Evolutionary conservation across 2,113 vertebrate species (phyloP).

Genomic region (Tupaia chinensis): DNA sequence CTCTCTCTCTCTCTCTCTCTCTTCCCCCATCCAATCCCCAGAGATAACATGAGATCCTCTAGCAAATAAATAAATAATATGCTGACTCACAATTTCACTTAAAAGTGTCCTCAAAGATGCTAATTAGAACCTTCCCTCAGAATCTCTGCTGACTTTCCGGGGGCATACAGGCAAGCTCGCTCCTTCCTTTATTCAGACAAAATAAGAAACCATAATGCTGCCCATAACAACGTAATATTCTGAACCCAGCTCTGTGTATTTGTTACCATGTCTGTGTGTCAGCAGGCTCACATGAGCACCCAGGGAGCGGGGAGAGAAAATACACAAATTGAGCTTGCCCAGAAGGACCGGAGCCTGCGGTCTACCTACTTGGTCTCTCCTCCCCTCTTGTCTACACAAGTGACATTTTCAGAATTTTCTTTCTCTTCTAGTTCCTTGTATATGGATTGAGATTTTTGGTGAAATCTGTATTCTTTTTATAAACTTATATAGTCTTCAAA

Average conservation of each 20-base stretch:
- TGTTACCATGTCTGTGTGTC: neutral
- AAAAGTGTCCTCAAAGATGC: neutral
- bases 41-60: too few relatives aligned
- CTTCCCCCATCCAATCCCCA: too few relatives aligned
- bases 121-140: neutral
- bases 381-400: neutral
- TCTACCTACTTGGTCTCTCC: too few relatives aligned
- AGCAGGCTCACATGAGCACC: neutral
- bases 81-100: neutral
- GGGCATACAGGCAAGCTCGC: neutral
- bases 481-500: neutral
- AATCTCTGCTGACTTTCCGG: neutral
- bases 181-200: neutral
- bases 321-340: neutral
- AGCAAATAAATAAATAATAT: neutral
- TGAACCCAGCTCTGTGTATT: neutral
- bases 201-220: neutral
- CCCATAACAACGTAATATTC: accelerated
- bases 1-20: too few relatives aligned
- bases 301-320: too few relatives aligned
- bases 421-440: neutral
- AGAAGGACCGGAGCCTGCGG: neutral
- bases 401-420: neutral
- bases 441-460: neutral
- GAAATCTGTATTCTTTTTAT: neutral